Evolutionary conservation across 2,797 vertebrate species (phyloP).

Genomic region (Champsocephalus gunnari): DNA sequence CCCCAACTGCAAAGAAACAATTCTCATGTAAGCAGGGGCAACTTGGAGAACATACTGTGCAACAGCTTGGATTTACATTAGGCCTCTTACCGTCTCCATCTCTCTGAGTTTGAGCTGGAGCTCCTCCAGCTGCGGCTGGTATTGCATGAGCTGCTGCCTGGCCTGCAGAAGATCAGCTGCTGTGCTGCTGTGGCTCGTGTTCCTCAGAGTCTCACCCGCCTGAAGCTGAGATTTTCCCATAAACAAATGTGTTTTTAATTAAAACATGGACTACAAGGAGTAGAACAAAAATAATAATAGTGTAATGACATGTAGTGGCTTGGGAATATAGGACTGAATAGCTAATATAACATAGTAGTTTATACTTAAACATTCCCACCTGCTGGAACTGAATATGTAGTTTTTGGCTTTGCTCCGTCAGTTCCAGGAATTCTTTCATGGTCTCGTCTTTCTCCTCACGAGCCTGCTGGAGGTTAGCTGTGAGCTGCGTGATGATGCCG

Average conservation of each 20-base stretch:
- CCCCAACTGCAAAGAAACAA: slow-evolving; percentile 65
- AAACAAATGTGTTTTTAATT: slow-evolving; percentile 1
- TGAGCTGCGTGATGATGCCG: slow-evolving; percentile 97
- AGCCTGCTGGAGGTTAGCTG: slow-evolving; percentile 94
- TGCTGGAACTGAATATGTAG: slow-evolving; percentile 98
- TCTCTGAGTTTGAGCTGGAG: slow-evolving; percentile 85
- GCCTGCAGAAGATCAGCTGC: slow-evolving; percentile 94
- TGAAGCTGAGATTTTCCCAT: slow-evolving; percentile 88
- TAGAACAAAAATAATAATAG: neutral
- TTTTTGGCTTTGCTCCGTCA: slow-evolving; percentile 96
- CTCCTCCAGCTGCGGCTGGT: slow-evolving; percentile 92
- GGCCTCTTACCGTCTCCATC: slow-evolving; percentile 84
- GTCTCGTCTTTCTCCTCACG: slow-evolving; percentile 96
- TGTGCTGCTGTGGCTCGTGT: slow-evolving; percentile 92
- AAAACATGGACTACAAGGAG: neutral
- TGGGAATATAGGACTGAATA: neutral
- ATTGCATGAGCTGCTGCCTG: slow-evolving; percentile 89
- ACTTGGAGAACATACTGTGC: neutral
- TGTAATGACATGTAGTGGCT: neutral
- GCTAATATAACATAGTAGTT: neutral
- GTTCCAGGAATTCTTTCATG: slow-evolving; percentile 94
- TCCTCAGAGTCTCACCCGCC: slow-evolving; percentile 94
- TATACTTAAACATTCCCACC: slow-evolving; percentile 74
- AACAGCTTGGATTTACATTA: neutral
- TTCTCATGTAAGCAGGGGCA: slow-evolving; percentile 12